Conservation (phyloP, 2,113 vertebrate species). For the Isichthys henryi region DNA sequence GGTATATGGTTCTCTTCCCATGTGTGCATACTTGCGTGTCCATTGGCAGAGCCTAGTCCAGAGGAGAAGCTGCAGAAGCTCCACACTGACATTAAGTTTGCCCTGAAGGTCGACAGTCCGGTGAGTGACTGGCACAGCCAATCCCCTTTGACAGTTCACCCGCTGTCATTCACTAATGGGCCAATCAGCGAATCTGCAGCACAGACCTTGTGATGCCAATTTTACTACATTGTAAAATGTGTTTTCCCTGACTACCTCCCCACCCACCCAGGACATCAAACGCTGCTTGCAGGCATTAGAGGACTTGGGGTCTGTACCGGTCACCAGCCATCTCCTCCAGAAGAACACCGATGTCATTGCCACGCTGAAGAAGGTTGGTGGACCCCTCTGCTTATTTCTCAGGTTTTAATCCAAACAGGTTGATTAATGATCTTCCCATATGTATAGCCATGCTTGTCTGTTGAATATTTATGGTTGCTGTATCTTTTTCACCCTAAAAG, state of each 20-base stretch:
- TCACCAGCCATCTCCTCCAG: conserved; percentile 92
- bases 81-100: conserved; percentile 92
- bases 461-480: background rate
- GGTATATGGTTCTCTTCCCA: rapidly evolving
- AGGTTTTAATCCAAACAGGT: background rate
- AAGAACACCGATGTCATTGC: conserved; percentile 93
- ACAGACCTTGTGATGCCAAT: background rate
- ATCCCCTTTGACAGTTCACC: background rate
- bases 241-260: background rate
- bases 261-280: conserved; percentile 74
- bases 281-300: conserved; percentile 80
- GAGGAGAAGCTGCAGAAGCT: conserved; percentile 92
- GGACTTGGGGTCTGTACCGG: conserved; percentile 79
- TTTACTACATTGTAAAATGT: background rate
- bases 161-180: background rate
- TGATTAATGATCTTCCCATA: background rate
- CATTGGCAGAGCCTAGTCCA: conserved; percentile 71
- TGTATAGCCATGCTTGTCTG: background rate
- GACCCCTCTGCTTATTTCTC: background rate
- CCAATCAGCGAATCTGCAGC: background rate
- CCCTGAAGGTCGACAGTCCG: conserved; percentile 92
- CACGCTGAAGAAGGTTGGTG: conserved; percentile 82
- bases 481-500: background rate
- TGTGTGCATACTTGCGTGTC: conserved; percentile 13
- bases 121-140: conserved; percentile 54